Conservation (phyloP, 2,888 invertebrate species). For the Diloba caeruleocephala region DNA sequence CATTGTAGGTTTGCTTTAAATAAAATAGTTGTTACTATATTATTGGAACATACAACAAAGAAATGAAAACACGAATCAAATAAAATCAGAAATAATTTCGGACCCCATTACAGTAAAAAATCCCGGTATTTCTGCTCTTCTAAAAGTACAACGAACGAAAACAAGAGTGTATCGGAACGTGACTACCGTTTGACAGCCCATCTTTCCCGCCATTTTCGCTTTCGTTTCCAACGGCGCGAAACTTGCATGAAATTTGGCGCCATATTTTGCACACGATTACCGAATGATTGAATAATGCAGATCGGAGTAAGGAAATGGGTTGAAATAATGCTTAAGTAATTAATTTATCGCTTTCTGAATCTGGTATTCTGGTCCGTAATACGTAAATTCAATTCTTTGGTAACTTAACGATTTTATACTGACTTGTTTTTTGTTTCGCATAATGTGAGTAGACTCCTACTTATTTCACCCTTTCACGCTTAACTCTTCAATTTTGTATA, state of each 20-base stretch:
- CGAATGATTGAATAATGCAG: constrained; percentile 32
- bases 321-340: constrained; percentile 20
- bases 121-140: too few relatives aligned
- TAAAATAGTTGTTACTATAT: too few relatives aligned
- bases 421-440: constrained; percentile 13
- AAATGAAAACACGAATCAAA: too few relatives aligned
- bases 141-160: constrained; percentile 51
- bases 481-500: too few relatives aligned
- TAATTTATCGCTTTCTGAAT: constrained; percentile 41
- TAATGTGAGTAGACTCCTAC: constrained; percentile 24
- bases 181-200: constrained; percentile 59
- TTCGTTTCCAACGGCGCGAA: constrained; percentile 64
- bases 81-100: too few relatives aligned
- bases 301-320: constrained; percentile 26
- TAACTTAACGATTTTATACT: constrained; percentile 22
- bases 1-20: constrained; percentile 16
- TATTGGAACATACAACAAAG: too few relatives aligned
- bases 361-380: constrained; percentile 25
- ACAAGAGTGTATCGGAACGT: constrained; percentile 66
- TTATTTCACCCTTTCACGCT: constrained; percentile 23
- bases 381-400: constrained; percentile 15
- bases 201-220: constrained; percentile 73
- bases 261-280: constrained; percentile 46
- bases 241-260: constrained; percentile 59
- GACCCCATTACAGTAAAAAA: not conserved